Percentiles rank a stretch among this genome's conserved stretches.
These are phyloP conservation scores for Somateria mollissima DNA, from an alignment of 2,797 vertebrate genomes.

Conservation along the genomic window DNA sequence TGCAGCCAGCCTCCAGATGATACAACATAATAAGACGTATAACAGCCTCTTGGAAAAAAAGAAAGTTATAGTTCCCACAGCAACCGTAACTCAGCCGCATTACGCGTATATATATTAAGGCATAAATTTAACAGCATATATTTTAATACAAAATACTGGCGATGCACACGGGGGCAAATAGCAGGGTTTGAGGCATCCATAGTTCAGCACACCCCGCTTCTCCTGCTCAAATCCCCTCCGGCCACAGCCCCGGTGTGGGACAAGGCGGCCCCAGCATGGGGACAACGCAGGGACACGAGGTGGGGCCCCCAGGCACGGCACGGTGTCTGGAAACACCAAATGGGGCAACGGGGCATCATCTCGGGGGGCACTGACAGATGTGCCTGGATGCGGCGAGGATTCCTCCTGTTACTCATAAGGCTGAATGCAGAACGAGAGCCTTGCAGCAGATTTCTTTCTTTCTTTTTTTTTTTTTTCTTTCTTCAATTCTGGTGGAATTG, in stretches of 20 bases:
- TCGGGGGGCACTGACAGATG: accelerated
- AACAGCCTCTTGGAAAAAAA: constrained; percentile 62
- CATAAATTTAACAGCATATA: constrained; percentile 79
- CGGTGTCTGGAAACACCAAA: accelerated
- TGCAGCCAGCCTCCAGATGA: constrained; percentile 62
- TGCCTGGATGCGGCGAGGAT: accelerated
- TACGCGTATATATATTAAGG: constrained; percentile 69
- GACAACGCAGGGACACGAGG: accelerated
- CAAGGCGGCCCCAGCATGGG: not conserved
- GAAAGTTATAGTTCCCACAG: constrained; percentile 74
- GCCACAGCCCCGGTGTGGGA: not conserved
- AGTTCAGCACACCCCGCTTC: not conserved
- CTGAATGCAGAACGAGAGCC: not conserved
- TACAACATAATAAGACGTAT: constrained; percentile 58
- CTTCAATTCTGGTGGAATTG: not conserved
- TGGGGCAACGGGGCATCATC: accelerated
- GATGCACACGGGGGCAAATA: constrained; percentile 46
- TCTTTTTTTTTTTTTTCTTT: not conserved
- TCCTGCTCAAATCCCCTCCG: not conserved
- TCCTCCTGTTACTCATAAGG: not conserved
- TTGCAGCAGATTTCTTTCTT: not conserved
- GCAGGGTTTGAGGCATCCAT: constrained; percentile 65
- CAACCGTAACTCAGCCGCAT: constrained; percentile 69
- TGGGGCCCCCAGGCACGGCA: accelerated
- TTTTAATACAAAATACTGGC: constrained; percentile 72